Evolutionary conservation across 2,797 vertebrate genomes (phyloP).

Genomic region (Champsocephalus esox): DNA sequence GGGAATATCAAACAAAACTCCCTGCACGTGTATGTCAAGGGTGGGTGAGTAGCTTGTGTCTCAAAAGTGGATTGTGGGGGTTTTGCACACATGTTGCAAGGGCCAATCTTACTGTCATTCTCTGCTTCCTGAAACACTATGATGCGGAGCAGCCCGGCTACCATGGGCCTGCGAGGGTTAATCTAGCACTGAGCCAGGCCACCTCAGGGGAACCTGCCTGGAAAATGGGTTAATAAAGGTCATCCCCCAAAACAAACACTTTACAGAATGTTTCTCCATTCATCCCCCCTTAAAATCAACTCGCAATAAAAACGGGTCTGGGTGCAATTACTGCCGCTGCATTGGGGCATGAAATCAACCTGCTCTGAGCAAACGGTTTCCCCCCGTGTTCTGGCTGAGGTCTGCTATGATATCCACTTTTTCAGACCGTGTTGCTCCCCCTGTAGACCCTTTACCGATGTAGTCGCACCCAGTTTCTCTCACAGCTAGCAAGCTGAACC

Average conservation of each 20-base stretch:
- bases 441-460: conserved; percentile 58
- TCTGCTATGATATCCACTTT: conserved; percentile 81
- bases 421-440: conserved; percentile 56
- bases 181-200: conserved; percentile 86
- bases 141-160: conserved; percentile 87
- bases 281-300: conserved; percentile 97
- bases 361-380: conserved; percentile 87
- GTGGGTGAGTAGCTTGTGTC: conserved; percentile 63
- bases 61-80: conserved; percentile 55
- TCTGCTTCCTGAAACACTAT: conserved; percentile 84
- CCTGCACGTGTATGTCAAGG: conserved; percentile 64
- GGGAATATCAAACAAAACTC: conserved; percentile 56
- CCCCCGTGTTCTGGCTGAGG: conserved; percentile 90
- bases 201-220: conserved; percentile 90
- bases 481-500: conserved; percentile 57
- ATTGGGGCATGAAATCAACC: conserved; percentile 97
- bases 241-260: conserved; percentile 98
- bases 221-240: conserved; percentile 99
- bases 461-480: conserved; percentile 63
- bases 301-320: conserved; percentile 95
- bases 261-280: conserved; percentile 96
- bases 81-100: conserved; percentile 81
- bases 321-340: conserved; percentile 95
- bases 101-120: conserved; percentile 90
- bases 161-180: conserved; percentile 88